A percentile compares a stretch with the other conserved stretches of the same genome.
Evolutionary conservation across 2,888 invertebrate species (phyloP).

Genomic region (Standfussiana lucernea): DNA sequence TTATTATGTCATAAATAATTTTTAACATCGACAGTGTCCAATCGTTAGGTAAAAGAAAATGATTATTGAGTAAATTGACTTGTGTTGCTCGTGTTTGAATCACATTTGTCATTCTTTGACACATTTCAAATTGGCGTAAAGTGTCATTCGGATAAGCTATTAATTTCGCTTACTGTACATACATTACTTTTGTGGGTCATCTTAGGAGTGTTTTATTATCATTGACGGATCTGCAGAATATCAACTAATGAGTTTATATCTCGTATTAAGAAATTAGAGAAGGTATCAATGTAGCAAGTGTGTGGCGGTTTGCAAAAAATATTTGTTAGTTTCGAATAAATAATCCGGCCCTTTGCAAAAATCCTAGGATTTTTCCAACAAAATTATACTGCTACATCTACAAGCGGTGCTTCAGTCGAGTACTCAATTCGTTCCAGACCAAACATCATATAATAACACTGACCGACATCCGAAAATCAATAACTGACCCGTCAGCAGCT

Average conservation of each 20-base stretch:
- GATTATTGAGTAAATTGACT: background rate
- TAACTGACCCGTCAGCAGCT: constrained; percentile 46
- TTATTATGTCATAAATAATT: background rate
- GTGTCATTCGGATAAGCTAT: background rate
- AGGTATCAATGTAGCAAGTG: background rate
- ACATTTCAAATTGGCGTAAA: background rate
- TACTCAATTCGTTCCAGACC: constrained; percentile 8
- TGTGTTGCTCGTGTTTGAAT: background rate
- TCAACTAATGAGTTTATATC: background rate
- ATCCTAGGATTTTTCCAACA: background rate
- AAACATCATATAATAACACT: constrained; percentile 30
- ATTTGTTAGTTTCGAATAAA: background rate
- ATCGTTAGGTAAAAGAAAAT: background rate
- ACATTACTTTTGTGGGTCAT: too few species aligned
- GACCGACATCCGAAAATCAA: constrained; percentile 56
- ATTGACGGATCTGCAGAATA: background rate
- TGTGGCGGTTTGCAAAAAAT: background rate
- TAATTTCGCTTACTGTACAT: background rate
- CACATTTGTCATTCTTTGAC: background rate
- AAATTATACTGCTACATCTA: background rate
- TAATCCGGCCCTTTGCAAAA: background rate
- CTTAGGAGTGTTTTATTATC: background rate
- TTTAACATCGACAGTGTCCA: background rate
- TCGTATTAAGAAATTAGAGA: background rate
- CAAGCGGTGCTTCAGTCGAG: background rate